A percentile compares a stretch with the other conserved stretches of the same genome.
Conservation (phyloP, 2,113 vertebrate genomes). For the Dipodomys spectabilis region DNA sequence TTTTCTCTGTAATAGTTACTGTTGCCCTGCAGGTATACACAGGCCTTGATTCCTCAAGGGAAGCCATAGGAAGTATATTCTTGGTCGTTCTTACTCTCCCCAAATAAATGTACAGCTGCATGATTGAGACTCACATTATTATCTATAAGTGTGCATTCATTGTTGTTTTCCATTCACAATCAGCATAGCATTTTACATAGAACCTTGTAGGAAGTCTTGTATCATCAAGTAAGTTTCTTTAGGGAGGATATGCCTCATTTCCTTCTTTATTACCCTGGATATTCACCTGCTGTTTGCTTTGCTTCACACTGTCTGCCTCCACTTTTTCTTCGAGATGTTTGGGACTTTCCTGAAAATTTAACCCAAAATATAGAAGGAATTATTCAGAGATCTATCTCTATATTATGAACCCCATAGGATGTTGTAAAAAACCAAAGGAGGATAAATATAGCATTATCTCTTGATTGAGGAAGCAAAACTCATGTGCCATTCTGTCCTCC, state of each 20-base stretch:
- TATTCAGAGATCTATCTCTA: not conserved
- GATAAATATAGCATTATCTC: not conserved
- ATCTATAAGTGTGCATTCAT: constrained; percentile 38
- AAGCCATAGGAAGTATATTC: constrained; percentile 77
- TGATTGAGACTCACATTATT: constrained; percentile 55
- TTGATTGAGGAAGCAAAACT: not conserved
- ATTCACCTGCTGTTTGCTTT: not conserved
- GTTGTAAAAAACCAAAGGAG: not conserved
- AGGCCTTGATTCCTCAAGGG: constrained; percentile 69
- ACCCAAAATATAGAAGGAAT: not conserved
- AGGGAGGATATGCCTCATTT: accelerated
- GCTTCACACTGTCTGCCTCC: not conserved
- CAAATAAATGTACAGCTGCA: constrained; percentile 68
- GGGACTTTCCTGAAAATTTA: not conserved
- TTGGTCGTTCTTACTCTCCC: constrained; percentile 70
- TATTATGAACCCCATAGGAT: not conserved
- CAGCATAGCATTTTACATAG: not conserved
- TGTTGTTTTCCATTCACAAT: not conserved
- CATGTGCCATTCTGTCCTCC: no score
- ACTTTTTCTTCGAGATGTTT: not conserved
- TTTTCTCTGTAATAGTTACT: constrained; percentile 73
- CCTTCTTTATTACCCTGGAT: no score
- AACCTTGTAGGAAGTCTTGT: not conserved
- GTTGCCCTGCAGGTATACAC: constrained; percentile 71
- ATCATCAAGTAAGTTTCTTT: not conserved